Percentiles rank a stretch among this genome's conserved stretches.
Conservation (phyloP, 2,797 vertebrate genomes). For the Cuniculus paca region DNA sequence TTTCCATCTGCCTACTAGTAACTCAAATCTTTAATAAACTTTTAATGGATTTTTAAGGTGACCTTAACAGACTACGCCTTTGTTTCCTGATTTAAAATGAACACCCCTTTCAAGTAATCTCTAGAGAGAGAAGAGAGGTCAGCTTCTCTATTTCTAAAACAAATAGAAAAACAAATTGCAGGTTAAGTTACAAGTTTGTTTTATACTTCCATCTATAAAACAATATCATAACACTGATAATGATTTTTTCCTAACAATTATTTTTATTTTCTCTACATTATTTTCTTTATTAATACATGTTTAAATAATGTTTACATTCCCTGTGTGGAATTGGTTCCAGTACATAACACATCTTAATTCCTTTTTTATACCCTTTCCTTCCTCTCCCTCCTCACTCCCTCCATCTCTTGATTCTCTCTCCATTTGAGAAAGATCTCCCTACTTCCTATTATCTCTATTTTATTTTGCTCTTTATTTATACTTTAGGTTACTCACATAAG, state of each 20-base stretch:
- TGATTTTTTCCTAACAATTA: neutral
- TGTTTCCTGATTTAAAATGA: constrained; percentile 67
- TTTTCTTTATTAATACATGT: neutral
- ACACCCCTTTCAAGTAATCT: constrained; percentile 63
- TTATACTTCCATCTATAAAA: constrained; percentile 21
- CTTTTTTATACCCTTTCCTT: neutral
- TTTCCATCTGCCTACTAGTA: constrained; percentile 73
- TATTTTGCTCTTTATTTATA: neutral
- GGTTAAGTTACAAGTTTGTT: constrained; percentile 53
- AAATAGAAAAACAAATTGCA: constrained; percentile 78
- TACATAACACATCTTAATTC: neutral
- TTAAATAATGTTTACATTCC: neutral
- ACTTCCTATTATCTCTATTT: neutral
- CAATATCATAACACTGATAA: neutral
- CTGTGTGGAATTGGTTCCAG: neutral
- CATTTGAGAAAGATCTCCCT: neutral
- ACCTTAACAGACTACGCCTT: constrained; percentile 69
- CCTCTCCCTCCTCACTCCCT: neutral
- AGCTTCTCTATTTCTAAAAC: constrained; percentile 70
- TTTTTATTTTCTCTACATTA: neutral
- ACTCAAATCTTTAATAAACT: constrained; percentile 59
- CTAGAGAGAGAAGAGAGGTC: constrained; percentile 63
- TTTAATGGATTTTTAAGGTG: constrained; percentile 73
- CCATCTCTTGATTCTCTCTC: neutral
- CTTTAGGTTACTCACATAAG: neutral